phyloP scores from a whole-genome alignment of 2,113 vertebrate genomes.

The Brachypteracias leptosomus region DNA sequence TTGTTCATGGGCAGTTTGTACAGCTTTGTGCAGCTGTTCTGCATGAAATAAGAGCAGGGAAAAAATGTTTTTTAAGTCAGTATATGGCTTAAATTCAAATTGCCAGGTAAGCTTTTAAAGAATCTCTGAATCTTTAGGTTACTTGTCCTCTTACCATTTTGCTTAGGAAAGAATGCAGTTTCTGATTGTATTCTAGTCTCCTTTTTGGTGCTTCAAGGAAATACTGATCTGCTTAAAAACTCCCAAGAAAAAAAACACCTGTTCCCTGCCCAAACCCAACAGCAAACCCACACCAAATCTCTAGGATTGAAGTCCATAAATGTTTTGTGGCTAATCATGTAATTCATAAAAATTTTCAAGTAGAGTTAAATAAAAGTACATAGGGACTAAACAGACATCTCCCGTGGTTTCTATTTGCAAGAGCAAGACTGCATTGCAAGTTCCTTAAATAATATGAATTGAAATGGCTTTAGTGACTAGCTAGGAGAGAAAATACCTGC shows the following conservation, averaged over 20 bases:
- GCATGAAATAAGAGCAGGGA: neutral
- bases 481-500: neutral
- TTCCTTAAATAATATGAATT: neutral
- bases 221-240: neutral
- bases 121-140: neutral
- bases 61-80: neutral
- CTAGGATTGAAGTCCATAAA: neutral
- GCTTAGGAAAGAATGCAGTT: neutral
- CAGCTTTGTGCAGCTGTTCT: neutral
- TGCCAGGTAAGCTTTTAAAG: neutral
- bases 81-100: neutral
- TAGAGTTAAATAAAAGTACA: neutral
- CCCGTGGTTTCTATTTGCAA: neutral
- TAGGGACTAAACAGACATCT: neutral
- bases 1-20: neutral
- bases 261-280: neutral
- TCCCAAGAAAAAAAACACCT: neutral
- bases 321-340: neutral
- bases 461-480: neutral
- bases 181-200: neutral
- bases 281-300: neutral
- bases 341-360: neutral
- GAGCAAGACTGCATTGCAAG: neutral
- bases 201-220: neutral
- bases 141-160: neutral